Evolutionary conservation across 2,113 vertebrate species (phyloP).

Genomic region (Eleginops maclovinus): DNA sequence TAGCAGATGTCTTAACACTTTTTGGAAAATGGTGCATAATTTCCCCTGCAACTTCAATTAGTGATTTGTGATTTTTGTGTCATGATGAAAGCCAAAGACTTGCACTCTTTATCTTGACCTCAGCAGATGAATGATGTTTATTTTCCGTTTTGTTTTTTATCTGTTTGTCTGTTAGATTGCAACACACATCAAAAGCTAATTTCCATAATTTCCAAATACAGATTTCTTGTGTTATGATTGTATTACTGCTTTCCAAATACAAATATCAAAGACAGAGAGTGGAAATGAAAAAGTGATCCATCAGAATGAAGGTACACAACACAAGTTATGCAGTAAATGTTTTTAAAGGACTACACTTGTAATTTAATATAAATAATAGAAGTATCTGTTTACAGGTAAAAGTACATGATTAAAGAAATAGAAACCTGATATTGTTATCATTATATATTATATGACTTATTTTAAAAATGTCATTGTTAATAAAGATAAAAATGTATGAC

Average conservation of each 20-base stretch:
- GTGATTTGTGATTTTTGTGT: slow-evolving; percentile 13
- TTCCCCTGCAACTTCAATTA: slow-evolving; percentile 23
- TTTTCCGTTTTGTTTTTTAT: background rate
- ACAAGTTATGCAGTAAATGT: too few relatives aligned
- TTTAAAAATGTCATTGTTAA: too few relatives aligned
- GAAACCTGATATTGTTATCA: background rate
- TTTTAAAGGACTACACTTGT: background rate
- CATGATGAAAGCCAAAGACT: slow-evolving; percentile 21
- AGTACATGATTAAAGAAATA: background rate
- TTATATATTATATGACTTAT: too few relatives aligned
- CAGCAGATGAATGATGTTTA: background rate
- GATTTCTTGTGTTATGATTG: background rate
- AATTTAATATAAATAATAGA: background rate
- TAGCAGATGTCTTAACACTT: slow-evolving; percentile 20
- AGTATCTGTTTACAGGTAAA: too few relatives aligned
- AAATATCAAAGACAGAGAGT: background rate
- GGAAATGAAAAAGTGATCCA: background rate
- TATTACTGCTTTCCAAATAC: background rate
- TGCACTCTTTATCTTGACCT: slow-evolving; percentile 31
- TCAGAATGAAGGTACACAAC: background rate
- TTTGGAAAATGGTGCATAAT: slow-evolving; percentile 19
- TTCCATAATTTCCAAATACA: background rate
- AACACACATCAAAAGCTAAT: background rate
- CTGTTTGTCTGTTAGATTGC: slow-evolving; percentile 3
- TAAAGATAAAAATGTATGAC: background rate